Evolutionary conservation across 2,888 invertebrate species (phyloP), one percentile per base, ranked within the genome.

Genomic region (Pandemis heparana): DNA sequence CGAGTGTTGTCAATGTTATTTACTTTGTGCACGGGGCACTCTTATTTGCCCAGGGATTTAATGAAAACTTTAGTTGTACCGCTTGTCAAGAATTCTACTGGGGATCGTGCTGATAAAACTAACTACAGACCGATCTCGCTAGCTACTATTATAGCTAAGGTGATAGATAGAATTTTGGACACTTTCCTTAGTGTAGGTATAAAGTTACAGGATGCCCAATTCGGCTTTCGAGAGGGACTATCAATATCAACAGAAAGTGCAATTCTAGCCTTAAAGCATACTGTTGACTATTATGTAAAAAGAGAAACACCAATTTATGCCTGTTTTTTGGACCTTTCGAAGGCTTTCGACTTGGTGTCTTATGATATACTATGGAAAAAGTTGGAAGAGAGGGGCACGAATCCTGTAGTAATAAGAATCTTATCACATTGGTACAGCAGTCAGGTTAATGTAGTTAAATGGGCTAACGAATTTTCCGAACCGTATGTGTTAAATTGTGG

Each of bases 161-260:
- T 60, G 6, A n/a, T 60, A 14, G 60, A 60, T 38, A 60, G 60
- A 14, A 14, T 60, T 38, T 14, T 60, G 2, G 60, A 60, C 5
- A 14, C 14, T 5, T 60, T 14, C 14, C n/a, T 60, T 14, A 38
- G 6, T 14, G 5, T 1, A 12, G n/a, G n/a, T 12, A 14, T 60
- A n/a, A 38, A 60, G 6, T 38, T 60, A 38, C 12, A 60, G 14
- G 60, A 60, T 38, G 60, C n/a, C 7, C 60, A 60, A 14, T 60
- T 39, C 39, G 60, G 60, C 7, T 60, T 60, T 38, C 38, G 60
- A 7, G 60, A 60, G 39, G 60, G 60, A 6, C 3, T n/a, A n/a
- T n/a, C n/a, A n/a, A n/a, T 60, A 38, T 60, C 60, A 3, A 60
- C 60, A 4, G 60, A 60, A 60, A 60, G 38, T 60, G n/a, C n/a